phyloP scores from a whole-genome alignment of 2,797 vertebrate genomes.

The Martes flavigula region DNA sequence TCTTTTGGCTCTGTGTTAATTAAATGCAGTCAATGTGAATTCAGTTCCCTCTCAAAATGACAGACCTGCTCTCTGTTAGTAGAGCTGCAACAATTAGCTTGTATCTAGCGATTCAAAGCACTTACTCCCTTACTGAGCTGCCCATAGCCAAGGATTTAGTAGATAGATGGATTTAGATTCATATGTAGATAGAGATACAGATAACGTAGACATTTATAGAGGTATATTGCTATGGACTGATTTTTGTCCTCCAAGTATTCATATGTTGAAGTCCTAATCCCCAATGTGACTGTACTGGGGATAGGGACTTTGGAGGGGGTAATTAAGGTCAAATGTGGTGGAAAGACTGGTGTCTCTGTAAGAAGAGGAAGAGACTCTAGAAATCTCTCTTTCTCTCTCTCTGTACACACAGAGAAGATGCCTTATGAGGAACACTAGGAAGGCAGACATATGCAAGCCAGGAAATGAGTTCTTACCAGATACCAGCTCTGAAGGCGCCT shows the following conservation, averaged over 20 bases:
- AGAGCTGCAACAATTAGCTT: background rate
- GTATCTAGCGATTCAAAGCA: background rate
- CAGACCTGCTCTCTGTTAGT: background rate
- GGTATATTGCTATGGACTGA: background rate
- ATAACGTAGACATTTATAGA: background rate
- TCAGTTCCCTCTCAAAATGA: constrained; percentile 33
- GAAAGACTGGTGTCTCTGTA: background rate
- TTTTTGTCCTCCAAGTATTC: background rate
- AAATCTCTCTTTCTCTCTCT: background rate
- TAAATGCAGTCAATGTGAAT: constrained; percentile 53
- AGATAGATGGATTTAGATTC: background rate
- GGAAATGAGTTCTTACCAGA: background rate
- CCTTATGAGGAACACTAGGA: background rate
- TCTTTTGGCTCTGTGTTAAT: constrained; percentile 58
- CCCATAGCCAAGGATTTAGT: background rate
- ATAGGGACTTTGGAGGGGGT: background rate
- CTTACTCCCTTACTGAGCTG: background rate
- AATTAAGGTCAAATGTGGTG: background rate
- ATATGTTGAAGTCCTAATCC: background rate
- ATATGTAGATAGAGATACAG: background rate
- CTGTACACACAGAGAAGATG: background rate
- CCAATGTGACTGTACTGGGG: background rate
- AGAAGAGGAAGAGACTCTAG: background rate
- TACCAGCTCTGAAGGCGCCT: background rate
- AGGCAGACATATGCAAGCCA: background rate